Evolutionary conservation across 2,888 invertebrate genomes (phyloP), one percentile per base, ranked within the genome.

Genomic region (Dascillus cervinus): DNA sequence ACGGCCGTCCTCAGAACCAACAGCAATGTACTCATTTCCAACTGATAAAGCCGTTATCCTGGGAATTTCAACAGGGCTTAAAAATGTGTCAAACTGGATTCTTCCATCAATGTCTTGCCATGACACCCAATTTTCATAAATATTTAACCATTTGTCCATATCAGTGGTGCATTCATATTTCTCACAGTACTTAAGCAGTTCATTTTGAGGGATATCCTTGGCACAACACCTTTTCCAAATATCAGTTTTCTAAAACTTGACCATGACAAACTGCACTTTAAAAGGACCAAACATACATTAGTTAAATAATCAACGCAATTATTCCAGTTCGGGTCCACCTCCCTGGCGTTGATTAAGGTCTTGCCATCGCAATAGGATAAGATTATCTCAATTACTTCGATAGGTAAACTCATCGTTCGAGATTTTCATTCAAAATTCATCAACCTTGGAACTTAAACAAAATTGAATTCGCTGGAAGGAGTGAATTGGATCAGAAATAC

Each of bases 171-270:
- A 37, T 11, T 48, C 46, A 41, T 56, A 60, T 34, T 56, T 54
- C 19, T 54, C 50, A 12, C 56, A 29, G 34, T 61, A 62, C 28
- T 60, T 58, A 8, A 55, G 45, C 21, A 63, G 38, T 41, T 64
- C 56, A 34, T 58, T 57, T 19, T 41, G 27, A 3, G 62, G 60
- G 19, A 64, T 64, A 26, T 64, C 64, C 24, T 56, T 55, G 13
- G 41, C 35, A 31, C 62, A 63, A 35, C 62, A 62, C 52, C 56
- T 53, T 34, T 56, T 50, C 62, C 62, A 63, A 24, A 64, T 46
- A 13, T 46, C 35, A 3, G 58, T 58, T 50, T 52, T 60, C 64
- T 64, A 22, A 35, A 32, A 17, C 5, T 17, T 17, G 4, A 17
- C 8, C 8, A 8, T 17, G 17, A 17, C 8, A 17, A 17, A 17